These are phyloP conservation scores for Nyctereutes procyonoides DNA, from an alignment of 2,113 vertebrate genomes.

Conservation along the genomic window DNA sequence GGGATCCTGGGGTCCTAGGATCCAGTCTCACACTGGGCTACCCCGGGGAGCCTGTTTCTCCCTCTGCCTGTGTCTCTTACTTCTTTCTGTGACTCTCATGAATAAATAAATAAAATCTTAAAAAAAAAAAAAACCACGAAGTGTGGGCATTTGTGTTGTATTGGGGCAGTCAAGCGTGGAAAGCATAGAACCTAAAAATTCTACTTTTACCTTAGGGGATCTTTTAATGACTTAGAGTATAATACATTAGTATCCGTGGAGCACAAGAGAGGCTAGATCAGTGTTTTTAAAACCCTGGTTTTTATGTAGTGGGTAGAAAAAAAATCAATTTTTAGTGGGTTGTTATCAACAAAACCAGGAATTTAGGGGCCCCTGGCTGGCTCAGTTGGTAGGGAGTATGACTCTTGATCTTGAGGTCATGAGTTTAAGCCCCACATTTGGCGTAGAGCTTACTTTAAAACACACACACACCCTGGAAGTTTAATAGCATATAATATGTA, in stretches of 20 bases:
- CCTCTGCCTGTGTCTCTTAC: too few species aligned
- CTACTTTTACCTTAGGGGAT: neutral
- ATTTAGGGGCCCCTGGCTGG: neutral
- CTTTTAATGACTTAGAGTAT: neutral
- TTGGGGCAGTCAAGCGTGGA: neutral
- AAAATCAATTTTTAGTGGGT: conserved; percentile 29
- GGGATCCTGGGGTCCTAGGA: too few species aligned
- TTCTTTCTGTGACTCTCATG: too few species aligned
- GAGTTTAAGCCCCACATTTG: neutral
- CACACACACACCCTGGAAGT: neutral
- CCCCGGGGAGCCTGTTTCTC: too few species aligned
- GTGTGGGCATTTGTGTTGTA: neutral
- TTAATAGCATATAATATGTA: neutral
- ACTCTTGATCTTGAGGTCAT: neutral
- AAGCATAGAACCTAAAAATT: neutral
- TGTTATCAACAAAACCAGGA: neutral
- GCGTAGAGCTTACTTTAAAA: neutral
- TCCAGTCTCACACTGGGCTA: too few species aligned
- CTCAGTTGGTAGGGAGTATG: neutral
- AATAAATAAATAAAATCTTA: too few species aligned
- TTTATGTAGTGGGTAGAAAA: neutral
- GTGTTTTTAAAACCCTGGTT: neutral
- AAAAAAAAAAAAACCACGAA: too few species aligned
- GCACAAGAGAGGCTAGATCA: neutral
- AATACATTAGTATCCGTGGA: neutral